Evolutionary conservation across 2,797 vertebrate species (phyloP).

Genomic region (Allobates femoralis): DNA sequence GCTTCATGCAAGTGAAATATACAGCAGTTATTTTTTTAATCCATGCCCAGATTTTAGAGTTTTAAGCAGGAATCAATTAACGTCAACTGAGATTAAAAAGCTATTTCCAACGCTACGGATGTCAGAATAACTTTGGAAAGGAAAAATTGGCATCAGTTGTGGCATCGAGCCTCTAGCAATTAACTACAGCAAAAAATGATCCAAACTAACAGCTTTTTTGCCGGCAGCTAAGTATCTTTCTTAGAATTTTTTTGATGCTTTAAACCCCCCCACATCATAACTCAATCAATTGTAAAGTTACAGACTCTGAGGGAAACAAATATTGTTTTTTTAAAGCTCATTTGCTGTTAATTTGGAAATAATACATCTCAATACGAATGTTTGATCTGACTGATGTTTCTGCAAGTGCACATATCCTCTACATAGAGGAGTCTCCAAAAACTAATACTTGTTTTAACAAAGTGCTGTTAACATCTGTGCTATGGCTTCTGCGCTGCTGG

Average conservation of each 20-base stretch:
- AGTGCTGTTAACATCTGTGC: no score
- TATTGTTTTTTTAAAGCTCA: conserved; percentile 49
- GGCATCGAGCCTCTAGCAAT: conserved; percentile 44
- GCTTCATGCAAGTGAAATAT: background rate
- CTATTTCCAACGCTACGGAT: conserved; percentile 43
- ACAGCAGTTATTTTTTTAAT: background rate
- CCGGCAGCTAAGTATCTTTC: conserved; percentile 34
- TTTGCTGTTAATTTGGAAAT: conserved; percentile 34
- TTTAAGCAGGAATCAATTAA: conserved; percentile 52
- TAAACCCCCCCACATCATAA: conserved; percentile 36
- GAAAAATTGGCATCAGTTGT: conserved; percentile 50
- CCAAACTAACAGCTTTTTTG: conserved; percentile 52
- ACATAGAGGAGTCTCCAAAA: background rate
- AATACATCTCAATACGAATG: conserved; percentile 22
- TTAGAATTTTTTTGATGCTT: conserved; percentile 28
- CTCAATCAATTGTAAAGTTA: conserved; percentile 20
- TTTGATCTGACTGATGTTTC: background rate
- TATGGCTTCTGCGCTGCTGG: no score
- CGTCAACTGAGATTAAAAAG: conserved; percentile 50
- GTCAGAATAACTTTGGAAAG: conserved; percentile 53
- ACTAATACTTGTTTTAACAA: background rate
- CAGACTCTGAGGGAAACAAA: conserved; percentile 31
- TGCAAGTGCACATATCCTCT: background rate
- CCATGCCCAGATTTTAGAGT: background rate
- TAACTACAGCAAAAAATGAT: conserved; percentile 51